Percentiles rank a stretch among this genome's conserved stretches.
Conservation (phyloP, 2,888 invertebrate species). For the Petrophora chlorosata region DNA sequence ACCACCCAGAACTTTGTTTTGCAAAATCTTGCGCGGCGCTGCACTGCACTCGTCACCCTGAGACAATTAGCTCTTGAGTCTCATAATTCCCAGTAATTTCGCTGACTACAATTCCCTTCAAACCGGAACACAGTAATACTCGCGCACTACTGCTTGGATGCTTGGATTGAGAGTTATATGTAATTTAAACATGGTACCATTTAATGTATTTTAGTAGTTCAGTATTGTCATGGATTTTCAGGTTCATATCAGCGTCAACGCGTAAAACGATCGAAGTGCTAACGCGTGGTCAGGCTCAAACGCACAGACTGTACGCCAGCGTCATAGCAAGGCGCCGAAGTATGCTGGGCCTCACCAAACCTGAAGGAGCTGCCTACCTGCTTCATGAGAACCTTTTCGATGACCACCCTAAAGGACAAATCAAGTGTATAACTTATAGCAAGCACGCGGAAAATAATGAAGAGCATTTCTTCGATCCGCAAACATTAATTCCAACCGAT, state of each 20-base stretch:
- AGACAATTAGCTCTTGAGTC: too few relatives aligned
- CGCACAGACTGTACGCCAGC: slow-evolving; percentile 88
- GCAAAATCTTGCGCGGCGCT: too few relatives aligned
- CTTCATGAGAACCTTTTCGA: slow-evolving; percentile 58
- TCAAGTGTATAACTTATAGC: slow-evolving; percentile 74
- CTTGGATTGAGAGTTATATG: too few relatives aligned
- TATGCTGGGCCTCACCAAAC: slow-evolving; percentile 55
- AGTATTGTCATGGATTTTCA: too few relatives aligned
- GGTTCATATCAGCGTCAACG: slow-evolving; percentile 85
- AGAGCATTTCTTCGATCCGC: slow-evolving; percentile 73
- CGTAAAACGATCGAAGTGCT: slow-evolving; percentile 86
- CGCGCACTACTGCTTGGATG: too few relatives aligned
- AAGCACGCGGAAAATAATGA: slow-evolving; percentile 58
- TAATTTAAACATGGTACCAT: too few relatives aligned
- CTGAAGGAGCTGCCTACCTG: slow-evolving; percentile 57
- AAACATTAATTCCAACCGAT: slow-evolving; percentile 63
- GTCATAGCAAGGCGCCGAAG: slow-evolving; percentile 84
- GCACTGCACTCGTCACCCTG: too few relatives aligned
- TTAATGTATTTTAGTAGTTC: too few relatives aligned
- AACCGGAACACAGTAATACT: too few relatives aligned
- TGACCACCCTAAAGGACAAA: slow-evolving; percentile 68
- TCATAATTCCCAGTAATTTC: too few relatives aligned
- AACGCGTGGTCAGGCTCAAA: slow-evolving; percentile 87
- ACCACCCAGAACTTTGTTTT: too few relatives aligned
- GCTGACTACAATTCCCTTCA: too few relatives aligned